Evolutionary conservation across 1,140 invertebrate species (phyloP), one percentile per base, ranked within the genome.

Genomic region (Panagrolaimus sp.): DNA sequence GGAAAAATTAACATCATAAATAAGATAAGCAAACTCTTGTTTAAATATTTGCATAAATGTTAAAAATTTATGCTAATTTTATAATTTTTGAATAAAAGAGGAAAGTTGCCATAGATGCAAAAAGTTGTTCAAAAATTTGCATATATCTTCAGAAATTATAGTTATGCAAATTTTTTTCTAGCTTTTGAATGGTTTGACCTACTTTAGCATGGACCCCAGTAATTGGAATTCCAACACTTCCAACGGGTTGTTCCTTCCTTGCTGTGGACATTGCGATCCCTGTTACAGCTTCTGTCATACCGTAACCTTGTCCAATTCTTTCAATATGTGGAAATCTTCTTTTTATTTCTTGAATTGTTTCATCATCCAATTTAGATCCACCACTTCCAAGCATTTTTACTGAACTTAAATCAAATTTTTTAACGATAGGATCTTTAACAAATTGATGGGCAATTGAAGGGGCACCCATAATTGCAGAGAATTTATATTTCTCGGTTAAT

Each of bases 401-500:
- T 12, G 28, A 43, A 21, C 28, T 64, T 28, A 64, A 38, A 17
- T 64, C 63, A 28, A 5, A 64, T 21, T 64, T 64, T 43, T 64
- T 43, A 17, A 43, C 43, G 14, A 38, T 43, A 0, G 63, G 63
- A 43, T 64, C 28, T 10, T 43, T 32, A 8, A 28, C 63, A 32
- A 64, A 15, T 15, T 21, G 38, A 64, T 43, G 28, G 10, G 28
- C 7, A 8, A 64, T 43, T 43, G 63, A 14, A 1, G 63, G 63
- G 0, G 28, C 63, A 10, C 52, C 52, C 28, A 28, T 28, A 0
- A 58, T 12, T 12, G 9, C 52, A 26, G 21, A 47, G 71, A 89
- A 85, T 85, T 87, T 87, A 63, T 88, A 85, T 65, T 87, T 86
- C 74, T 90, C 84, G 32, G 91, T 86, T 0, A 87, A 84, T 69